phyloP scores from a whole-genome alignment of 2,888 invertebrate species.

The Mechanitis messenoides region DNA sequence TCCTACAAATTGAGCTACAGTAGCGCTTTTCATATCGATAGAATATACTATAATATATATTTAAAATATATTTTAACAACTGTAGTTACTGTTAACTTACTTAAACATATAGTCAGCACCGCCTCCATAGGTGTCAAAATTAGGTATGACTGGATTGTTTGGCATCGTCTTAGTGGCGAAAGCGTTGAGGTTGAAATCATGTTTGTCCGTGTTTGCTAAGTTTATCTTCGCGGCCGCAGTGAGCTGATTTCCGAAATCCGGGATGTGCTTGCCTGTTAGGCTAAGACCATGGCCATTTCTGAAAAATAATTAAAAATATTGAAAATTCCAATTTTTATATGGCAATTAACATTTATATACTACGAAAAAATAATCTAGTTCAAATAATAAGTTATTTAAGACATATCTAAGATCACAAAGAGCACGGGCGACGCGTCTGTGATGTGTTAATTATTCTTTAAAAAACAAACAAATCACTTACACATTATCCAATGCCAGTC shows the following conservation, averaged over 20 bases:
- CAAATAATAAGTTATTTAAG: too few species aligned
- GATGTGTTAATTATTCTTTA: too few species aligned
- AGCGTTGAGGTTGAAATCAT: conserved; percentile 40
- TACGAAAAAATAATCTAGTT: too few species aligned
- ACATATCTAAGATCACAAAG: too few species aligned
- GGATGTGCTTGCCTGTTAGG: conserved; percentile 38
- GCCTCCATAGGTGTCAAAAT: conserved; percentile 40
- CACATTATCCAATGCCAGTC: conserved; percentile 40
- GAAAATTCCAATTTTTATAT: neutral
- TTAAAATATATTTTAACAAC: too few species aligned
- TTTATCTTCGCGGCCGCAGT: conserved; percentile 42
- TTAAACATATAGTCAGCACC: conserved; percentile 40
- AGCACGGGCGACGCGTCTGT: too few species aligned
- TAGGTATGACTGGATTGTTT: conserved; percentile 32
- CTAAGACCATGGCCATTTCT: conserved; percentile 39
- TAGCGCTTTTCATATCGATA: too few species aligned
- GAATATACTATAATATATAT: too few species aligned
- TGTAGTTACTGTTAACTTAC: conserved; percentile 31
- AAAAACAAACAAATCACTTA: conserved; percentile 31
- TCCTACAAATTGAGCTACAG: too few species aligned
- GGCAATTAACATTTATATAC: too few species aligned
- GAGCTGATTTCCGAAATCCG: conserved; percentile 40
- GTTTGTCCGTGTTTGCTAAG: conserved; percentile 39
- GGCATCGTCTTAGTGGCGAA: conserved; percentile 41
- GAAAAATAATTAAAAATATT: conserved; percentile 9